A percentile compares a stretch with the other conserved stretches of the same genome.
Conservation (phyloP, 2,113 vertebrate species). For the Gobiocypris rarus region DNA sequence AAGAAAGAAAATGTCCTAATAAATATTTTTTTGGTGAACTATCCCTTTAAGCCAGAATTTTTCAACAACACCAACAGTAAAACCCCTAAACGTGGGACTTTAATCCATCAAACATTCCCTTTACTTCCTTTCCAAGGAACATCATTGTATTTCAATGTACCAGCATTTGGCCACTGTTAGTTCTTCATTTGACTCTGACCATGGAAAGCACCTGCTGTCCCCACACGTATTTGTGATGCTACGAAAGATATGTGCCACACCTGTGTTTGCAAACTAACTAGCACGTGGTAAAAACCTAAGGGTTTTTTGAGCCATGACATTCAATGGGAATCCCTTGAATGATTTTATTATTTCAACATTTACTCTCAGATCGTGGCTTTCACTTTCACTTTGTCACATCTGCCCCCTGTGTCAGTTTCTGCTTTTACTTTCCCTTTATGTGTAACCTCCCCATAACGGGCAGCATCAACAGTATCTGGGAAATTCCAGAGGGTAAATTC, state of each 20-base stretch:
- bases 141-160: background rate
- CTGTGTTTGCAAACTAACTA: background rate
- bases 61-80: background rate
- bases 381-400: conserved; percentile 42
- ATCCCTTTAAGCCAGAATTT: background rate
- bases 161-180: background rate
- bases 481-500: conserved; percentile 46
- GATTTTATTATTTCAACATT: conserved; percentile 3
- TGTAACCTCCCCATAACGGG: background rate
- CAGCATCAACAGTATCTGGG: conserved; percentile 18
- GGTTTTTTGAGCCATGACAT: background rate
- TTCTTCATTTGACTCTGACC: background rate
- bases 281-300: background rate
- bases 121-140: background rate
- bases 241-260: background rate
- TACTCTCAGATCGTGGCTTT: conserved; percentile 25
- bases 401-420: background rate
- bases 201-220: conserved; percentile 54
- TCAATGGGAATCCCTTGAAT: conserved; percentile 40
- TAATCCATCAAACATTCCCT: background rate
- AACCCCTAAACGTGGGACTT: background rate
- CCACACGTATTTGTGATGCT: background rate
- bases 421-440: conserved; percentile 33
- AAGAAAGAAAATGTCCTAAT: background rate
- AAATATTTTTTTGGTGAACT: background rate